phyloP scores from a whole-genome alignment of 2,888 invertebrate genomes.

The Lathronympha strigana region DNA sequence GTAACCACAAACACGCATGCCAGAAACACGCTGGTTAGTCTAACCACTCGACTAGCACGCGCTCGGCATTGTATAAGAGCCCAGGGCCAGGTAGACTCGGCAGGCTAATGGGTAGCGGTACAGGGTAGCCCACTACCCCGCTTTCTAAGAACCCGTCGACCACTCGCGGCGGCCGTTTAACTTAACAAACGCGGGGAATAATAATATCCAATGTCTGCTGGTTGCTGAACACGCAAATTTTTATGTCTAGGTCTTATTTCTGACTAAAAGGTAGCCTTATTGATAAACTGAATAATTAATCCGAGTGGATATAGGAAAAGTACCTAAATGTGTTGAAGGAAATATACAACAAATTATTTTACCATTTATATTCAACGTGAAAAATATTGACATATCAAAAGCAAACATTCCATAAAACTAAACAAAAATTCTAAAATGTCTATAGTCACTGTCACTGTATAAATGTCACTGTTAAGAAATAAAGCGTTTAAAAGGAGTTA shows the following conservation, averaged over 20 bases:
- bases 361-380: too few relatives aligned
- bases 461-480: too few relatives aligned
- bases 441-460: too few relatives aligned
- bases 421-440: too few relatives aligned
- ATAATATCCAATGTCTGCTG: slow-evolving; percentile 50
- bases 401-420: too few relatives aligned
- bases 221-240: slow-evolving; percentile 51
- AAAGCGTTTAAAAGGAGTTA: too few relatives aligned
- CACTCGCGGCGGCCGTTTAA: slow-evolving; percentile 48
- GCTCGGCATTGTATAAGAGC: background rate
- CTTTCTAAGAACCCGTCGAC: slow-evolving; percentile 60
- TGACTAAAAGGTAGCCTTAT: too few relatives aligned
- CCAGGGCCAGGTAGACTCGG: slow-evolving; percentile 42
- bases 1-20: background rate
- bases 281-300: too few relatives aligned
- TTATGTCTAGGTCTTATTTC: slow-evolving; percentile 29
- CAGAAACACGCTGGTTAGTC: background rate
- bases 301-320: too few relatives aligned
- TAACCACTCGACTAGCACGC: background rate
- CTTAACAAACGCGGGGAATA: slow-evolving; percentile 49
- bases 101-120: slow-evolving; percentile 56
- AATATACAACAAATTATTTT: too few relatives aligned
- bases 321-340: too few relatives aligned
- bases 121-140: slow-evolving; percentile 59
- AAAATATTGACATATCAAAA: too few relatives aligned